A percentile compares a stretch with the other conserved stretches of the same genome.
Evolutionary conservation across 1,140 invertebrate species (phyloP).

Genomic region (Apis mellifera): DNA sequence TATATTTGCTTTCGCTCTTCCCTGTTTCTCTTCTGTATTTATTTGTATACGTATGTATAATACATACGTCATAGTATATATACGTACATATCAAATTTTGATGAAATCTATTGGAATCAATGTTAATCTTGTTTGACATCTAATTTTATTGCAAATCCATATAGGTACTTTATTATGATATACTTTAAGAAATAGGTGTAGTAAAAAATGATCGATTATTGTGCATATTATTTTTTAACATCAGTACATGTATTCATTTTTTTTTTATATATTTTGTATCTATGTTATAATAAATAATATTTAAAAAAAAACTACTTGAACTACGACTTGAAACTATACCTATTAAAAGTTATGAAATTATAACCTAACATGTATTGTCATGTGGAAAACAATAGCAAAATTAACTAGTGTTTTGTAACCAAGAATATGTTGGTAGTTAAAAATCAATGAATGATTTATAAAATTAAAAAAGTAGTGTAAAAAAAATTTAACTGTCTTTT

Average conservation of each 20-base stretch:
- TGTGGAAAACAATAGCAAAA: neutral
- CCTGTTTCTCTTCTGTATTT: neutral
- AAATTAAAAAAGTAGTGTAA: neutral
- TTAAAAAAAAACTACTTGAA: neutral
- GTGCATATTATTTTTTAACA: neutral
- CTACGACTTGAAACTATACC: too few relatives aligned
- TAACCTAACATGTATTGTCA: neutral
- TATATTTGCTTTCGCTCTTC: neutral
- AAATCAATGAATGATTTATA: neutral
- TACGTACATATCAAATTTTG: constrained; percentile 19
- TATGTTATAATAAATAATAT: neutral
- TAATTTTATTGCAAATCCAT: constrained; percentile 3
- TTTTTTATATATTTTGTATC: neutral
- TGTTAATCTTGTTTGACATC: constrained; percentile 33
- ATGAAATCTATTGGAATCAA: constrained; percentile 15
- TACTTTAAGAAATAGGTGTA: neutral
- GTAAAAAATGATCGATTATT: neutral
- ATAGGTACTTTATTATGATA: neutral
- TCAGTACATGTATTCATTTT: neutral
- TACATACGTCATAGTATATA: neutral
- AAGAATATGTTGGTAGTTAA: neutral
- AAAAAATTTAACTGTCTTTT: neutral
- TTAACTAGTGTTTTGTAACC: neutral
- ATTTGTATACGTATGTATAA: neutral
- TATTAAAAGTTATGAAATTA: neutral